Base-by-base conservation (phyloP, 2,797 vertebrate species). In the Knipowitschia caucasica region DNA sequence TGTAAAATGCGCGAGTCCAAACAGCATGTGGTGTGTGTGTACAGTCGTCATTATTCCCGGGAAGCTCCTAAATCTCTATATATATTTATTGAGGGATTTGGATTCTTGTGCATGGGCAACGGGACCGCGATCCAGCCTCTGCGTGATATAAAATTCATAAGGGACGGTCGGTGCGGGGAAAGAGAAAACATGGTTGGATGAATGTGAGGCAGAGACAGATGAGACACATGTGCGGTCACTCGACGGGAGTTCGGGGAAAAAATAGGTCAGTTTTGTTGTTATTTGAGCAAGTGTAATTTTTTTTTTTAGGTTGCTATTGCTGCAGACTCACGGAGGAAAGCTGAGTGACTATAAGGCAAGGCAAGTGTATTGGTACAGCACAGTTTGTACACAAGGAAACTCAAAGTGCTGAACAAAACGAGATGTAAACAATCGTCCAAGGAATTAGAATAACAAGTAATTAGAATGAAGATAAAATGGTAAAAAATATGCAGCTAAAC, bases 31-130 rank as follows among this genome's bases (percentile, higher is more conserved):
- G 36, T 36, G 10, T 51, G 44, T 56, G 51, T 47, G 17, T 69
- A 50, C 20, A 30, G 31, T 17, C 18, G 26, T 52, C 51, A 53
- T 59, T 59, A 40, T 50, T 61, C 31, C 58, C 42, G 55, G 56
- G 46, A 64, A 58, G 24, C 20, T 54, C 46, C 61, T 53, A 67
- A 12, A 21, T 67, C 30, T 63, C 23, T 36, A 46, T 71, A 52
- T 64, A 66, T 70, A 74, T 80, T 67, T 67, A 76, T 61, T 26
- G 46, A 38, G 49, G 64, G 42, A 68, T 74, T 78, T 53, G 21
- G 31, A 56, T 66, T 71, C 45, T 71, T 69, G 21, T 45, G 49
- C 35, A 11, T 18, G 6, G 23, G 42, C 44, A 53, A 47, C 66
- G 53, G 71, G 64, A 64, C 53, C 18, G 51, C 42, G 47, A 56